phyloP scores from a whole-genome alignment of 2,888 invertebrate genomes.

The Tetranychus piercei region DNA sequence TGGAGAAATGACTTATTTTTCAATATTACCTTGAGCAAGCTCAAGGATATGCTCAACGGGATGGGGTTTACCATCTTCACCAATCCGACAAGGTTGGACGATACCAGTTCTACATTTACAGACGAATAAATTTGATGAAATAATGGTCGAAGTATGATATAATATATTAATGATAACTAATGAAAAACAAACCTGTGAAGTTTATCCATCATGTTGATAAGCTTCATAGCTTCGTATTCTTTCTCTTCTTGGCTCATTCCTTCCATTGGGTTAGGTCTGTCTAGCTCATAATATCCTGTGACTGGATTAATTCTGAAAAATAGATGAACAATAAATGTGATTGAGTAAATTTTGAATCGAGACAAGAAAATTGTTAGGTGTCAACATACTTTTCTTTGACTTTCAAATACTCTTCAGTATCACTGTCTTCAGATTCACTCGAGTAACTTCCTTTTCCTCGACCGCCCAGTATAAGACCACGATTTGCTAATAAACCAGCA shows the following conservation, averaged over 20 bases:
- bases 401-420: slow-evolving; percentile 71
- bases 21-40: slow-evolving; percentile 32
- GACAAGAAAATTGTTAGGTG: slow-evolving; percentile 6
- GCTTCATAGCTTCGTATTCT: slow-evolving; percentile 83
- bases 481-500: slow-evolving; percentile 80
- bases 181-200: slow-evolving; percentile 43
- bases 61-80: slow-evolving; percentile 70
- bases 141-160: background rate
- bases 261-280: slow-evolving; percentile 55
- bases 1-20: background rate
- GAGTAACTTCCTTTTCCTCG: slow-evolving; percentile 46
- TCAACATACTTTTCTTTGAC: slow-evolving; percentile 33
- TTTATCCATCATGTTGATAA: slow-evolving; percentile 72
- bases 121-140: slow-evolving; percentile 2
- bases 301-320: slow-evolving; percentile 59
- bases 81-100: slow-evolving; percentile 69
- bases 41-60: slow-evolving; percentile 72
- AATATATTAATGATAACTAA: slow-evolving; percentile 24
- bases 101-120: slow-evolving; percentile 43
- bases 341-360: background rate
- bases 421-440: slow-evolving; percentile 82
- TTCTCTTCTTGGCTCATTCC: slow-evolving; percentile 85
- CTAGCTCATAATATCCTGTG: slow-evolving; percentile 65
- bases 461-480: slow-evolving; percentile 59
- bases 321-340: slow-evolving; percentile 19